Conservation (phyloP, 2,113 vertebrate genomes). For the Apteryx mantelli region DNA sequence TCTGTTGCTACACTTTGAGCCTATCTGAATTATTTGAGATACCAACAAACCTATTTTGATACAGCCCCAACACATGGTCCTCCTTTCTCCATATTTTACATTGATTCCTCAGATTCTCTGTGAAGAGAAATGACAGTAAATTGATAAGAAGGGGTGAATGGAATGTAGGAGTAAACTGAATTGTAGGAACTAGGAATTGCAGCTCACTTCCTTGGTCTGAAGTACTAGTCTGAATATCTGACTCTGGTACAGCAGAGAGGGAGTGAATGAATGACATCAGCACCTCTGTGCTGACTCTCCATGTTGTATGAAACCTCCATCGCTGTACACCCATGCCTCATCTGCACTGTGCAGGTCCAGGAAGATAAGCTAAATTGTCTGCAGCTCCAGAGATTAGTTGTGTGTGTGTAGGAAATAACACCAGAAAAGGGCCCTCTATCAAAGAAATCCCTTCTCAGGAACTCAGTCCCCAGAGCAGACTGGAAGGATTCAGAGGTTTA, state of each 20-base stretch:
- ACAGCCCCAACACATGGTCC: background rate
- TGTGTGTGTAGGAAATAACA: background rate
- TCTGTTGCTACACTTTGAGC: background rate
- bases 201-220: background rate
- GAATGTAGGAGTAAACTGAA: background rate
- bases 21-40: background rate
- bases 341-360: background rate
- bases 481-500: background rate
- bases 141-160: background rate
- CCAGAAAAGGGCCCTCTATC: background rate
- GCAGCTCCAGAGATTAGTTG: background rate
- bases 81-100: background rate
- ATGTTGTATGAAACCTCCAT: background rate
- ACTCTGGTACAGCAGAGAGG: background rate
- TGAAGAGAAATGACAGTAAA: background rate
- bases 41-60: background rate
- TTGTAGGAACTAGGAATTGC: background rate
- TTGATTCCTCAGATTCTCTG: background rate
- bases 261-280: background rate
- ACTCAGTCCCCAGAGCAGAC: background rate
- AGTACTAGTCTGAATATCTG: background rate
- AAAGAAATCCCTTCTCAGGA: background rate
- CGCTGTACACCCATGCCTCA: fast-evolving
- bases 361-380: background rate
- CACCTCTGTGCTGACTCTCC: background rate